Evolutionary conservation across 1,140 invertebrate genomes (phyloP), one percentile per base, ranked within the genome.

Genomic region (Pogonognathellus flavescens): DNA sequence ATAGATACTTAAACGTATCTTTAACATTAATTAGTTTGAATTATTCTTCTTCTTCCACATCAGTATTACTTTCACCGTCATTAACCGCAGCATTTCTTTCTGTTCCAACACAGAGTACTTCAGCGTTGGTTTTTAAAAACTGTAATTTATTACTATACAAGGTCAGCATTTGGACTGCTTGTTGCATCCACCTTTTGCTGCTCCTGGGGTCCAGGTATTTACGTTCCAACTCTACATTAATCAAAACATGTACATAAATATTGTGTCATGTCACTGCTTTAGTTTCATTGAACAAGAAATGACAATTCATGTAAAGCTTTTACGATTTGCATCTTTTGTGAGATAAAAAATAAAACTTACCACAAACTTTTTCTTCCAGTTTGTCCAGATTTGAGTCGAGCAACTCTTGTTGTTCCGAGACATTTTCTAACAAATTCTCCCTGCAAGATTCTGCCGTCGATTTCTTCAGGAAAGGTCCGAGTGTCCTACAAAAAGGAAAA

Each of bases 331-430:
- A 18, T 1, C 5, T 66, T 31, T 2, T 3, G 18, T 13, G 25
- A 70, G 22, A 14, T 76, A n/a, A 62, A n/a, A n/a, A 70, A 5
- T 70, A 66, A 10, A 82, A 86, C 83, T 85, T 85, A 88, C 88
- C 82, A 22, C 55, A 80, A 18, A 88, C 62, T 72, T 87, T 82
- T 7, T 70, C 60, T 50, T 88, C 86, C 22, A 88, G 76, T 59
- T 81, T 86, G 41, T 88, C 88, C 62, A 88, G 82, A 53, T 87
- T 70, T 5, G 59, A 14, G 22, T 88, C 88, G 9, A 88, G 66
- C 18, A 87, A 49, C 8, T 85, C 82, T 70, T 88, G 88, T 31
- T 88, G 82, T 18, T 53, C 55, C 10, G 83, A 18, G 25, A 88
- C 86, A 52, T 66, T 62, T 13, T 82, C 11, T 0, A 86, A 59